A percentile compares a stretch with the other conserved stretches of the same genome.
phyloP scores from a whole-genome alignment of 2,113 vertebrate genomes.

The Megaceryle torquata region DNA sequence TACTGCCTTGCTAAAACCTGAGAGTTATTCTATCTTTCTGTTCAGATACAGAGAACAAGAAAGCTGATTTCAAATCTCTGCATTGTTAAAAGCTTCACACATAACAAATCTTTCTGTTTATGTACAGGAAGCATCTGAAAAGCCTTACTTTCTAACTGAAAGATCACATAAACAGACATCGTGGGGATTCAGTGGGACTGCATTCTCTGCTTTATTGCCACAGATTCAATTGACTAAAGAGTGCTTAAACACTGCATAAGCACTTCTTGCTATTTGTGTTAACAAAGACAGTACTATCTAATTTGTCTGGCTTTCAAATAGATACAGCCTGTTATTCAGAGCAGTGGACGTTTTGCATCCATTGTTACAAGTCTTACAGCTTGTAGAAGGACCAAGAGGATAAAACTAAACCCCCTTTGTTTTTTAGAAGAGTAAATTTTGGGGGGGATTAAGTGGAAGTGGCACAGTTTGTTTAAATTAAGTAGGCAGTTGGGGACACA shows the following conservation, averaged over 20 bases:
- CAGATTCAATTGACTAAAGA: not conserved
- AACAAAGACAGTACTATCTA: not conserved
- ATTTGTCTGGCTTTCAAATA: not conserved
- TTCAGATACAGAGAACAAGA: not conserved
- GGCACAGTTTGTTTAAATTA: not conserved
- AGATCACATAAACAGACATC: not conserved
- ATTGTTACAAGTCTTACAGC: not conserved
- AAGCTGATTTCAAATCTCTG: not conserved
- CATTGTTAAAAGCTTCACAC: not conserved
- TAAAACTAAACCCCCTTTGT: not conserved
- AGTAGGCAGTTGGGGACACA: not conserved
- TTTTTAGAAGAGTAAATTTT: not conserved
- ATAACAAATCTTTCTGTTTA: not conserved
- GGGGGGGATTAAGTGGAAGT: not conserved
- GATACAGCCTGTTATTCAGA: not conserved
- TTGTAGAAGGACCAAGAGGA: not conserved
- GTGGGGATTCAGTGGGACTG: not conserved
- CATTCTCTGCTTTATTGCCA: not conserved
- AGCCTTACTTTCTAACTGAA: not conserved
- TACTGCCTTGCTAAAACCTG: not conserved
- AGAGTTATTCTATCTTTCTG: not conserved
- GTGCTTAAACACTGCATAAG: not conserved
- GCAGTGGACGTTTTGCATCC: not conserved
- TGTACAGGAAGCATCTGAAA: not conserved
- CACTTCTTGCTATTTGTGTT: not conserved